Evolutionary conservation across 2,888 invertebrate species (phyloP).

Genomic region (Chrysomela aeneicollis): DNA sequence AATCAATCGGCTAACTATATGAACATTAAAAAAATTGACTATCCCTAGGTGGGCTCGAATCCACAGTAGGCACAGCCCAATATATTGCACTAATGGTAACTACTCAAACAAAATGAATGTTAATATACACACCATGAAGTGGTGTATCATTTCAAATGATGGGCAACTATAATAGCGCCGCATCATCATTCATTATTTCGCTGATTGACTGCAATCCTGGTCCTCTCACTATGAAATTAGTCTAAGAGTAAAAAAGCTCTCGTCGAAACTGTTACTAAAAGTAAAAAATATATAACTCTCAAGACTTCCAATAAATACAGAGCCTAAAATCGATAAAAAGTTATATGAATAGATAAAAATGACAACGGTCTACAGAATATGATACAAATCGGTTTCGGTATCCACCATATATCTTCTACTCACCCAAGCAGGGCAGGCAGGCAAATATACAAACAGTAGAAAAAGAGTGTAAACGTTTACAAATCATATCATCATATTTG

Average conservation of each 20-base stretch:
- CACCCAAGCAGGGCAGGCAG: conserved; percentile 54
- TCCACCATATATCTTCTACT: conserved; percentile 50
- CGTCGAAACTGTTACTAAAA: conserved; percentile 60
- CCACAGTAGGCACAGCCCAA: conserved; percentile 53
- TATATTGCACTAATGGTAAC: conserved; percentile 63
- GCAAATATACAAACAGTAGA: conserved; percentile 63
- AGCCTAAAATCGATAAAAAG: conserved; percentile 59
- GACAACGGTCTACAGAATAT: conserved; percentile 60
- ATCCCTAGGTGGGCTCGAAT: conserved; percentile 58
- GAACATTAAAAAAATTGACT: conserved; percentile 61
- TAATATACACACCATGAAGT: conserved; percentile 35
- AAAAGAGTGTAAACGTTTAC: conserved; percentile 63
- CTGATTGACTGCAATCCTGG: conserved; percentile 43
- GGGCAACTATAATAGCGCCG: conserved; percentile 37
- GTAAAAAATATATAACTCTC: conserved; percentile 61
- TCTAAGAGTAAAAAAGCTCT: conserved; percentile 55
- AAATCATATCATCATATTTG: conserved; percentile 62
- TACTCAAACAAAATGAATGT: conserved; percentile 50
- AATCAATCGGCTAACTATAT: conserved; percentile 60
- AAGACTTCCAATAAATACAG: conserved; percentile 60
- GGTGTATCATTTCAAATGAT: conserved; percentile 43
- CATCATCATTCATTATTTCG: conserved; percentile 28
- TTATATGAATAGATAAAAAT: conserved; percentile 59
- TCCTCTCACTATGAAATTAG: conserved; percentile 40
- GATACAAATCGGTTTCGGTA: conserved; percentile 55